These are phyloP conservation scores for Cuculus canorus DNA, from an alignment of 2,797 vertebrate species.

Conservation along the genomic window DNA sequence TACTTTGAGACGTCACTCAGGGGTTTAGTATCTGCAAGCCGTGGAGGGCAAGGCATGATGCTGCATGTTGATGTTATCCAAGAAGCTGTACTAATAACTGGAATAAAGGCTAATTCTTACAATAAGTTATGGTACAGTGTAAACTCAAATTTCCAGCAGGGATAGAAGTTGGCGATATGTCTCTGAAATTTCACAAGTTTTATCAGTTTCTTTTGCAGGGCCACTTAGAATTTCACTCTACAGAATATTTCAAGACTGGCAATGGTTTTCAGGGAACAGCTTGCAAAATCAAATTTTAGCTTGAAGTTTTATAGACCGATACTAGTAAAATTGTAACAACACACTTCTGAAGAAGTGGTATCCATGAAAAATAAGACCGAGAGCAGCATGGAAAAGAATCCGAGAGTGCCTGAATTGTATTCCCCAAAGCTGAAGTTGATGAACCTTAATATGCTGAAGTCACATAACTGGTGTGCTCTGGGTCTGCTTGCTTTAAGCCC, in stretches of 20 bases:
- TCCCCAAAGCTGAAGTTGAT: neutral
- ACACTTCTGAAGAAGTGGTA: neutral
- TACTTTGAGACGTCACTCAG: neutral
- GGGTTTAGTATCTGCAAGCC: neutral
- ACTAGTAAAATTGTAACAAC: neutral
- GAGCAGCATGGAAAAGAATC: neutral
- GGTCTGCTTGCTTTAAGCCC: neutral
- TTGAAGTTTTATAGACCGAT: neutral
- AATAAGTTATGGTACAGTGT: neutral
- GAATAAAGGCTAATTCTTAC: neutral
- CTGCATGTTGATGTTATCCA: neutral
- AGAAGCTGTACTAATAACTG: neutral
- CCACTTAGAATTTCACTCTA: neutral
- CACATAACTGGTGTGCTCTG: fast-evolving
- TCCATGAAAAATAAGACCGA: neutral
- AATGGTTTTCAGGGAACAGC: neutral
- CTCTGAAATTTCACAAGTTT: neutral
- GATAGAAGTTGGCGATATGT: neutral
- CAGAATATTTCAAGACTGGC: neutral
- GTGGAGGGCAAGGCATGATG: neutral
- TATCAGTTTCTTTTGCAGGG: neutral
- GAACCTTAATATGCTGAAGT: neutral
- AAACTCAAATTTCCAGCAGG: neutral
- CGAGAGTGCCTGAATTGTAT: neutral
- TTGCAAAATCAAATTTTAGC: neutral